Evolutionary conservation across 2,113 vertebrate genomes (phyloP).

Genomic region (Sus scrofa): T2T-Sscrofa CM000826.6:36975001-36975500

Average conservation of each 20-base stretch:
- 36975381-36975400: neutral
- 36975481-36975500: neutral
- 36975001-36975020: neutral
- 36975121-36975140: neutral
- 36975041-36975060: neutral
- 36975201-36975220: neutral
- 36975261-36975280: neutral
- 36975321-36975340: neutral
- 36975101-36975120: neutral
- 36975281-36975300: constrained; percentile 5
- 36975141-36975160: neutral
- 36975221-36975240: neutral
- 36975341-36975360: neutral
- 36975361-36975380: neutral
- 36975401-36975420: neutral
- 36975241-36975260: neutral
- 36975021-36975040: neutral
- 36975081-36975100: neutral
- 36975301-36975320: constrained; percentile 11
- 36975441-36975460: neutral
- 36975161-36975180: neutral
- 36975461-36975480: neutral
- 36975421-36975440: neutral
- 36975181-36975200: neutral
- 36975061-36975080: neutral